Conservation (phyloP, 1,140 invertebrate genomes). For the Polypedilum pembai region DNA sequence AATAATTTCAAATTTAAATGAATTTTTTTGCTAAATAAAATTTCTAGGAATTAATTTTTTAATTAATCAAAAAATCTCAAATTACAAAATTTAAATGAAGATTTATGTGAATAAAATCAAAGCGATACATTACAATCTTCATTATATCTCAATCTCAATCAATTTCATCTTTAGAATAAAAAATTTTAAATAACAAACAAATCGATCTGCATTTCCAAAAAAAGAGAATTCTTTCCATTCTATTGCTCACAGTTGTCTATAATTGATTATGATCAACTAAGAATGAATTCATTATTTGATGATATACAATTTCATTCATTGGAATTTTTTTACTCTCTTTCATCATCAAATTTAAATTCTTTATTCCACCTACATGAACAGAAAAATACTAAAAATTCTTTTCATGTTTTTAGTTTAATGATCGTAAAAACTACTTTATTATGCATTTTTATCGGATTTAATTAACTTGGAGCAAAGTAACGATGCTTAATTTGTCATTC, state of each 20-base stretch:
- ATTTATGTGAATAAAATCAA: not conserved
- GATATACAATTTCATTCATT: constrained; percentile 14
- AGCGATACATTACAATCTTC: no score
- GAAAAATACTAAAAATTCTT: constrained; percentile 4
- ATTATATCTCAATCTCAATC: no score
- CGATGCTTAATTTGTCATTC: constrained; percentile 27
- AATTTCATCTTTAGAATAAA: no score
- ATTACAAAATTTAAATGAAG: not conserved
- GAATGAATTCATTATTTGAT: not conserved
- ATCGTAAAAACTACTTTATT: constrained; percentile 19
- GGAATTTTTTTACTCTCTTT: not conserved
- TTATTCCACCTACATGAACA: constrained; percentile 17
- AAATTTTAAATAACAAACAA: not conserved
- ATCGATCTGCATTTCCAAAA: not conserved
- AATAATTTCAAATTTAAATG: no score
- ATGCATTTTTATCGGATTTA: constrained; percentile 28
- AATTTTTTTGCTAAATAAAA: no score
- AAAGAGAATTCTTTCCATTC: no score
- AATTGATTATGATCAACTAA: no score
- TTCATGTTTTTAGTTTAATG: constrained; percentile 9
- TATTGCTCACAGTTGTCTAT: no score
- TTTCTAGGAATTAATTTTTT: no score
- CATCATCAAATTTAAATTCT: not conserved
- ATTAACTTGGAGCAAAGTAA: not conserved
- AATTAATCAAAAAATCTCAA: no score